Base-by-base conservation (phyloP, 2,113 vertebrate genomes). In the Daubentonia madagascariensis region DNA sequence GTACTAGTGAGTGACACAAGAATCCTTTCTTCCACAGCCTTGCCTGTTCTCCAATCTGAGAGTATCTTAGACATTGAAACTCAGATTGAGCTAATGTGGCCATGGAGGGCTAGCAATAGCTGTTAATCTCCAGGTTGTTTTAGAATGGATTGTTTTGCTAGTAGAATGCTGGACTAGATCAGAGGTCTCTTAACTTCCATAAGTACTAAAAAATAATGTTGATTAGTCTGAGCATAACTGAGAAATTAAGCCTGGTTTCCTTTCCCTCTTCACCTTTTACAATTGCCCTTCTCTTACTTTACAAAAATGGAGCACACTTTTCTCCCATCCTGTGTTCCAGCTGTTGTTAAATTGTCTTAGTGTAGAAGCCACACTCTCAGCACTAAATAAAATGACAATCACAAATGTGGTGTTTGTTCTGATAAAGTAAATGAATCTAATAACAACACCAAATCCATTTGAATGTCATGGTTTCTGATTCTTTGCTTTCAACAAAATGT, bases 401-500 rank as follows among this genome's bases (percentile, higher is more conserved):
- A 81, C 35, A 96, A 91, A 81, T 85, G 76, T 91, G 23, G 32
- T 52, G 43, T 67, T 48, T 63, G 12, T 80, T 35, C 32, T 14
- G 18, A 91, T 68, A 37, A 96, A 81, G 37, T 72, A 85, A 88
- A 76, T 79, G 73, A 89, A 50, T 50, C 78, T 93, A 85, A 75
- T 76, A 91, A 81, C 32, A 81, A 72, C 61, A 85, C 20, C 59
- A 93, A 93, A 96, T 78, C 20, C 40, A 86, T 92, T 85, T 94
- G 76, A 37, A 95, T 89, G 35, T 95, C 52, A 93, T 93, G 50
- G 20, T 54, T 91, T 92, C 68, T 92, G 87, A 90, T 87, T 78
- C 20, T 89, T 94, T 68, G 30, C 79, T 98, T 91, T 97, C 72
- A 93, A 79, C 1, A 23, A 92, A 95, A 86, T 78, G 91, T 86